phyloP scores from a whole-genome alignment of 2,797 vertebrate species.

The Amblyopsis hoosieri region DNA sequence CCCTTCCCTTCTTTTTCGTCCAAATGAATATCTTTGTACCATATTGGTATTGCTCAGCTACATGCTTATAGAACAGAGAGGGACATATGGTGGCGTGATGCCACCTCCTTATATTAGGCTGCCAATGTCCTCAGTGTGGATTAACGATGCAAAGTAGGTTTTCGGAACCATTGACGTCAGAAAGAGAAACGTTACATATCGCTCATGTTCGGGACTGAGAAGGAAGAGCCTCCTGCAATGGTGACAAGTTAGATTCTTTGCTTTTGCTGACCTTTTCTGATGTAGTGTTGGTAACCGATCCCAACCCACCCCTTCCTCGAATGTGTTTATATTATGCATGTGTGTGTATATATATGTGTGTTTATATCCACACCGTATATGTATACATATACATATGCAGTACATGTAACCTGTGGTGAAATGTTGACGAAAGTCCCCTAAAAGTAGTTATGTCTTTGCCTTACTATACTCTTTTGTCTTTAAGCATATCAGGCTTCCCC shows the following conservation, averaged over 20 bases:
- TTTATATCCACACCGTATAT: constrained; percentile 83
- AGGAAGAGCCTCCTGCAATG: constrained; percentile 62
- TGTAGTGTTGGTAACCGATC: constrained; percentile 78
- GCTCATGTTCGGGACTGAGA: constrained; percentile 56
- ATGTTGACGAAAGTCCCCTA: constrained; percentile 68
- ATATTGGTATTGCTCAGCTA: constrained; percentile 88
- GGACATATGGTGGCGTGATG: constrained; percentile 66
- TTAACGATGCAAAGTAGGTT: constrained; percentile 68
- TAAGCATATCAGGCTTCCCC: constrained; percentile 64
- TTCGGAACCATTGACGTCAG: constrained; percentile 49
- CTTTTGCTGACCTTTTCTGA: constrained; percentile 79
- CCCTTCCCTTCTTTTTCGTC: constrained; percentile 59
- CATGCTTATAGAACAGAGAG: constrained; percentile 75
- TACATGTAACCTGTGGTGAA: constrained; percentile 79
- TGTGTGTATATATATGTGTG: constrained; percentile 86
- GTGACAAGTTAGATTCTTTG: constrained; percentile 65
- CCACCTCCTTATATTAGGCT: constrained; percentile 71
- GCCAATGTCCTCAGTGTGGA: constrained; percentile 78
- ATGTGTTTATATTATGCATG: constrained; percentile 85
- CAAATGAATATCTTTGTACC: constrained; percentile 83
- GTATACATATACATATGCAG: constrained; percentile 83
- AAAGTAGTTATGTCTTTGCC: constrained; percentile 78
- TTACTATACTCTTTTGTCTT: constrained; percentile 73
- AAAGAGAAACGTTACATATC: constrained; percentile 56
- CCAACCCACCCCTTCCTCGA: constrained; percentile 65